Conservation (phyloP, 1,140 invertebrate species). For the Phocides pigmalion region DNA sequence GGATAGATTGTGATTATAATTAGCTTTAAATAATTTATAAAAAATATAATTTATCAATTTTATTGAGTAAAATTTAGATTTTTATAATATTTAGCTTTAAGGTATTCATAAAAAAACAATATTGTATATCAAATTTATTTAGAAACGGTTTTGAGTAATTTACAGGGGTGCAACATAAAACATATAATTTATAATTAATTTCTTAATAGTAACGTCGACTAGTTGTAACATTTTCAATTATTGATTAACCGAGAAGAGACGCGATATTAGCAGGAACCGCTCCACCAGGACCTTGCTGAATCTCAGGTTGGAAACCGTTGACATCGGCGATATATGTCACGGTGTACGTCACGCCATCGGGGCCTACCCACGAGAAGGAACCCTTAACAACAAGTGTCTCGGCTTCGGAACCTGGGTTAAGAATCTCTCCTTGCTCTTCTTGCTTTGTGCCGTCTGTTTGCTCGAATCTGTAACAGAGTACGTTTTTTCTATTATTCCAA, state of each 20-base stretch:
- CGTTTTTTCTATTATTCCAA: not conserved
- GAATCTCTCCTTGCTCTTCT: conserved; percentile 84
- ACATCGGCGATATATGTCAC: conserved; percentile 90
- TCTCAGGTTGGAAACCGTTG: conserved; percentile 87
- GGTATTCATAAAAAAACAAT: too few species aligned
- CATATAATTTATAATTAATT: not conserved
- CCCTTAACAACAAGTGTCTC: conserved; percentile 74
- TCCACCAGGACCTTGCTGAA: conserved; percentile 86
- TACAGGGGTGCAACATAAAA: too few species aligned
- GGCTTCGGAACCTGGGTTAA: conserved; percentile 83
- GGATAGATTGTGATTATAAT: too few species aligned
- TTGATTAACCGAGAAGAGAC: conserved; percentile 56
- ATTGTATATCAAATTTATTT: too few species aligned
- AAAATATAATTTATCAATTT: too few species aligned
- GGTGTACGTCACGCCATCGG: conserved; percentile 82
- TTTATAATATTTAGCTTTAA: too few species aligned
- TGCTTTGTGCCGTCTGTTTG: conserved; percentile 84
- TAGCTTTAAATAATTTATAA: too few species aligned
- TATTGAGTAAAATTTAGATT: too few species aligned
- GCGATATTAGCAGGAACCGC: conserved; percentile 63
- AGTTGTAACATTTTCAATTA: conserved; percentile 8
- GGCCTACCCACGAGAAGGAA: conserved; percentile 82
- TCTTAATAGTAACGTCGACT: conserved; percentile 6
- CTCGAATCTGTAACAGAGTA: conserved; percentile 56
- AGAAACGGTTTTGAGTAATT: too few species aligned